A percentile compares a stretch with the other conserved stretches of the same genome.
Evolutionary conservation across 2,888 invertebrate genomes (phyloP).

Genomic region (Archaeoteleia sp.): DNA sequence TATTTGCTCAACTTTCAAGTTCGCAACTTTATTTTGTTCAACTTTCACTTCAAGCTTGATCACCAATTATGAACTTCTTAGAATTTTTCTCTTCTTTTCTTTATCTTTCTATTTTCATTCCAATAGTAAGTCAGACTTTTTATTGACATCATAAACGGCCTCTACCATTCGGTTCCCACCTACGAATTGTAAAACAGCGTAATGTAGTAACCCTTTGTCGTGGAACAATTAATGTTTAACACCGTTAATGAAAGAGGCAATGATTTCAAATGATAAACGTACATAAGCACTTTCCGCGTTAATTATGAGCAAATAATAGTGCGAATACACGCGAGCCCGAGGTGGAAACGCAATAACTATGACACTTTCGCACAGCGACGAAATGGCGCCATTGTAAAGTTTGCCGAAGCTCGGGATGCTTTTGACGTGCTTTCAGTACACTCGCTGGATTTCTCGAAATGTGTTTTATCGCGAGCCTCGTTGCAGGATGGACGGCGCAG

Average conservation of each 20-base stretch:
- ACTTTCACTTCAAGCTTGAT: too few species aligned
- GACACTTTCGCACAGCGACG: neutral
- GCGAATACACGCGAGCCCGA: too few species aligned
- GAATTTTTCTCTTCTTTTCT: too few species aligned
- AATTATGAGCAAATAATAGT: neutral
- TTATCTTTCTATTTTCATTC: too few species aligned
- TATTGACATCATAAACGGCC: too few species aligned
- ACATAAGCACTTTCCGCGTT: neutral
- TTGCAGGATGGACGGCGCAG: constrained; percentile 28
- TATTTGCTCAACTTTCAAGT: too few species aligned
- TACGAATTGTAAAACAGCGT: too few species aligned
- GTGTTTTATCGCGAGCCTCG: constrained; percentile 30
- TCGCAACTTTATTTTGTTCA: too few species aligned
- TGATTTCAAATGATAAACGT: constrained; percentile 16
- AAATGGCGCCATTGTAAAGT: constrained; percentile 19
- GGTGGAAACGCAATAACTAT: too few species aligned
- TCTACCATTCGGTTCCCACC: too few species aligned
- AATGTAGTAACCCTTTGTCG: neutral
- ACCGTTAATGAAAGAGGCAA: constrained; percentile 7
- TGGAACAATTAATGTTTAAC: constrained; percentile 18
- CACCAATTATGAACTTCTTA: too few species aligned
- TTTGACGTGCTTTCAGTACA: constrained; percentile 1
- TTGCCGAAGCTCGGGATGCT: constrained; percentile 12
- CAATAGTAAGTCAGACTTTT: too few species aligned
- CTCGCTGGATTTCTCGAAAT: constrained; percentile 25